Percentiles rank a stretch among this genome's conserved stretches.
These are phyloP conservation scores for Perodicticus potto DNA, from an alignment of 2,797 vertebrate genomes.

Conservation along the genomic window DNA sequence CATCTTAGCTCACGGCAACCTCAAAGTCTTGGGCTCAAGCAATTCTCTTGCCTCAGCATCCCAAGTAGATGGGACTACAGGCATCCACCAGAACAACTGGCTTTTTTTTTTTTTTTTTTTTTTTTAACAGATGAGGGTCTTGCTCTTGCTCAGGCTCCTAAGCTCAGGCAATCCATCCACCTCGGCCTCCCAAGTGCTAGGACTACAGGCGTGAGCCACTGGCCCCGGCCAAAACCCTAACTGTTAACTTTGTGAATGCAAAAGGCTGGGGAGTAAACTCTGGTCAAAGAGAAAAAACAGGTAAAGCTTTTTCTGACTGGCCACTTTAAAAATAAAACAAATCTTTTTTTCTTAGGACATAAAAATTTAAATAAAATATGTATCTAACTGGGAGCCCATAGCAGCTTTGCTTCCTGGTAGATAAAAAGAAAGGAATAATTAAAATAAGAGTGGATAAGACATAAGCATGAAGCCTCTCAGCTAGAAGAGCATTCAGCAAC, in stretches of 20 bases:
- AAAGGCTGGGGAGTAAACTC: background rate
- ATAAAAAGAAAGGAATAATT: background rate
- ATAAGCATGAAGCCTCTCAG: background rate
- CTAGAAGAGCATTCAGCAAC: background rate
- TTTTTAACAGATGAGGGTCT: too few species aligned
- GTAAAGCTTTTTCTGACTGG: background rate
- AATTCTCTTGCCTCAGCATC: too few species aligned
- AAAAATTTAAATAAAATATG: background rate
- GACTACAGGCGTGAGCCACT: too few species aligned
- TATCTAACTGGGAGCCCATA: background rate
- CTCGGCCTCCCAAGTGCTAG: too few species aligned
- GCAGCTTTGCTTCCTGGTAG: background rate
- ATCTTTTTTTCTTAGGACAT: background rate
- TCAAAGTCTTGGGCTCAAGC: too few species aligned
- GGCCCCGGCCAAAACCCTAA: background rate
- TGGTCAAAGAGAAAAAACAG: background rate
- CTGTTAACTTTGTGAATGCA: constrained; percentile 49
- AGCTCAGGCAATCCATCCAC: too few species aligned
- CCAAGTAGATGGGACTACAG: too few species aligned
- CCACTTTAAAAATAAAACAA: constrained; percentile 35
- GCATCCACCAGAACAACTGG: too few species aligned
- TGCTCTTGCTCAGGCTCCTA: too few species aligned
- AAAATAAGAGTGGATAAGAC: background rate
- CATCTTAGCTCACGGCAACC: too few species aligned
- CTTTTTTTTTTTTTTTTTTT: too few species aligned